These are phyloP conservation scores for Zaprionus nigranus DNA, from an alignment of 1,140 invertebrate species.

Conservation along the genomic window DNA sequence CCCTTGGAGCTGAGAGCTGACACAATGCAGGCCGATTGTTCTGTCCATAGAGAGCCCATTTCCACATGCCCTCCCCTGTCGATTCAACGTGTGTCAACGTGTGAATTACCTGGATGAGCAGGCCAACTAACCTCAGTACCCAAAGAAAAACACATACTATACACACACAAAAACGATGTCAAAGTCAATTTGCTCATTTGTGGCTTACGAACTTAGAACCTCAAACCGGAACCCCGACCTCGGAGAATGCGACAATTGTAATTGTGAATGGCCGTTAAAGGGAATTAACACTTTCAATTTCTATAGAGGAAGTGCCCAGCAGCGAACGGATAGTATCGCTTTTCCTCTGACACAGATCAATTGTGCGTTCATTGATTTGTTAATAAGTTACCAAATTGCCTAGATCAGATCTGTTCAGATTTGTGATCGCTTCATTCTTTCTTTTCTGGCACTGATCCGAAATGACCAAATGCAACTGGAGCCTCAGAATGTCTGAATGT, in stretches of 20 bases:
- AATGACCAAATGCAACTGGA: too few relatives aligned
- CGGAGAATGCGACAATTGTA: conserved; percentile 29
- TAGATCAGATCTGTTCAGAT: too few relatives aligned
- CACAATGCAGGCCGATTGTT: conserved; percentile 67
- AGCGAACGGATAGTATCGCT: not conserved
- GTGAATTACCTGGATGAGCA: conserved; percentile 68
- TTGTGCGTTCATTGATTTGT: too few relatives aligned
- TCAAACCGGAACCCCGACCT: not conserved
- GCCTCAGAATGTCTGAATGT: too few relatives aligned
- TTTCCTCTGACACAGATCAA: not conserved
- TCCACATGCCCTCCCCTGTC: conserved; percentile 5
- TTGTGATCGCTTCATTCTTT: too few relatives aligned
- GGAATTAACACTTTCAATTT: conserved; percentile 76
- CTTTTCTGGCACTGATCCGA: too few relatives aligned
- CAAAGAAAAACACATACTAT: not conserved
- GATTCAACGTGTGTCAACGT: conserved; percentile 41
- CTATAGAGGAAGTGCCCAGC: conserved; percentile 2
- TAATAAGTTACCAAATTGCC: too few relatives aligned
- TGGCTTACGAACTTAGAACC: conserved; percentile 44
- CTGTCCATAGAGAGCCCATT: conserved; percentile 1
- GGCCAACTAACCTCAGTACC: conserved; percentile 32
- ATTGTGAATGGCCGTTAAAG: conserved; percentile 41
- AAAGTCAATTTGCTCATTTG: conserved; percentile 61
- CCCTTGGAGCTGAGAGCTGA: too few relatives aligned
- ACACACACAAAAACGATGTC: conserved; percentile 53